Conservation (phyloP, 2,888 invertebrate genomes). For the Anthophora plumipes region DNA sequence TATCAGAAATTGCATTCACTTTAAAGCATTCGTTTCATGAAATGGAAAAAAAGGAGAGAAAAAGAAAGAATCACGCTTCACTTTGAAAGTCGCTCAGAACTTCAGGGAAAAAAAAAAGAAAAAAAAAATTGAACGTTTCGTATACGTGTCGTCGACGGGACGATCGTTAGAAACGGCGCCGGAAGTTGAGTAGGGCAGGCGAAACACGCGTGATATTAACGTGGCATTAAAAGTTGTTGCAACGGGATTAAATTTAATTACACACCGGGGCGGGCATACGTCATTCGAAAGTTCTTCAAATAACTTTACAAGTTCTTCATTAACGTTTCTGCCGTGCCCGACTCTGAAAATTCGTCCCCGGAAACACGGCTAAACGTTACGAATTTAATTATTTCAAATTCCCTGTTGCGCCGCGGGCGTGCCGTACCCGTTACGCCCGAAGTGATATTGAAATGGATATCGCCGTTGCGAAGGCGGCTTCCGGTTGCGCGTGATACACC, state of each 20-base stretch:
- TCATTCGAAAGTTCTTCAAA: constrained; percentile 53
- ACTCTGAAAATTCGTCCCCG: not conserved
- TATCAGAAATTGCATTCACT: too few species aligned
- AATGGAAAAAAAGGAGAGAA: too few species aligned
- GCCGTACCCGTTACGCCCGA: not conserved
- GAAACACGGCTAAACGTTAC: constrained; percentile 22
- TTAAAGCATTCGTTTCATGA: too few species aligned
- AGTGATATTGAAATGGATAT: constrained; percentile 46
- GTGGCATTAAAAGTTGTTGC: constrained; percentile 45
- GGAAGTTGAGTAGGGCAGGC: constrained; percentile 11
- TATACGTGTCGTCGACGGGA: not conserved
- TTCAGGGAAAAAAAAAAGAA: not conserved
- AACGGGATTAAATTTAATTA: constrained; percentile 57
- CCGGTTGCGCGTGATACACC: constrained; percentile 6
- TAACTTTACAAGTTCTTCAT: constrained; percentile 54
- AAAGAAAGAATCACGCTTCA: not conserved
- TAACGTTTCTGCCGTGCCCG: constrained; percentile 17
- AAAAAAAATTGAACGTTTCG: not conserved
- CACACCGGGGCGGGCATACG: constrained; percentile 22
- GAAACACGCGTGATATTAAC: constrained; percentile 38
- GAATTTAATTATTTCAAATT: constrained; percentile 52
- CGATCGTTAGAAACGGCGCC: not conserved
- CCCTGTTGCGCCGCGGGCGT: not conserved
- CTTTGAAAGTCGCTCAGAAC: not conserved
- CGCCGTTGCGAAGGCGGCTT: not conserved